Base-by-base conservation (phyloP, 2,888 invertebrate species). In the Noctua pronuba region DNA sequence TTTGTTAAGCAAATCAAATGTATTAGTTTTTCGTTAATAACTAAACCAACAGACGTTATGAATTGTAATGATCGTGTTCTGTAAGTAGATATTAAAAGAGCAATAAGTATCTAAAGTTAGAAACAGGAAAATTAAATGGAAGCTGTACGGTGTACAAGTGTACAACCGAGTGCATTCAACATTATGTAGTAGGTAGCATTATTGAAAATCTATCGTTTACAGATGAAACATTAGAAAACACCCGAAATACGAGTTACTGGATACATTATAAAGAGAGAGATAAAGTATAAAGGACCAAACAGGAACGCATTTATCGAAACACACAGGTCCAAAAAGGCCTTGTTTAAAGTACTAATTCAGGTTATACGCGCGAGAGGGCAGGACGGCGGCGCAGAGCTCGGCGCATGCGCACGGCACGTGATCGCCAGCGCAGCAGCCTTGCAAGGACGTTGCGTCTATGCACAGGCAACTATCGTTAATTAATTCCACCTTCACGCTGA, bases 401-500 rank as follows among this genome's bases (percentile, higher is more conserved):
- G 74, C 41, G 80, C 83, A 75, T 66, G 73, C 70, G 75, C 81
- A 44, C 72, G 88, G 90, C 94, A 95, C 94, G 94, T 93, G 94
- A 94, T 92, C 92, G 89, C 79, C 88, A 90, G 90, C 90, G 89
- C 92, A 91, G 92, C 94, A 96, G 93, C 96, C 96, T 96, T 96
- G 96, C 96, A 96, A 96, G 96, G 96, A 94, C 96, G 95, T 93
- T 90, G 92, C 93, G 96, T 95, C 95, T 96, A 94, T 94, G 94
- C 94, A 91, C 88, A 90, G 91, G 89, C 93, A 92, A 92, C 92
- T 90, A 93, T 92, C 87, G 92, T 93, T 95, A 96, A 96, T 96
- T 96, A 96, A 96, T 94, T 94, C 95, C 92, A 94, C 95, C 95
- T 95, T 93, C 91, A 90, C 90, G 92, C 92, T 96, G 96, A 96